These are phyloP conservation scores for Muscicapa adusta DNA, from an alignment of 2,113 vertebrate genomes.

Conservation along the genomic window DNA sequence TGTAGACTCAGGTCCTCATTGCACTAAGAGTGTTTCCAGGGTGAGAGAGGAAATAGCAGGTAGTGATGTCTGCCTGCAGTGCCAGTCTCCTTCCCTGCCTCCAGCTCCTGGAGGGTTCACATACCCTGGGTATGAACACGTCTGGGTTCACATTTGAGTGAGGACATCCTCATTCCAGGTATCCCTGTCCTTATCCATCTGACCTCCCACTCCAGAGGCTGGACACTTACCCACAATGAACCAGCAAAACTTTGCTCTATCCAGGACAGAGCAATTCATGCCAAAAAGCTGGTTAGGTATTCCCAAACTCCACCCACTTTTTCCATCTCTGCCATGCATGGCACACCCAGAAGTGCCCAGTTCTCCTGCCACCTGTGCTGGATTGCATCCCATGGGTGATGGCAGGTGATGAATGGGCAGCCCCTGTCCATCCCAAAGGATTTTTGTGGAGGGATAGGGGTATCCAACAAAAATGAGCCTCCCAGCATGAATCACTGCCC, in stretches of 20 bases:
- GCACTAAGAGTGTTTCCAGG: background rate
- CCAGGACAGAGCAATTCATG: background rate
- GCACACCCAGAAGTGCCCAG: fast-evolving
- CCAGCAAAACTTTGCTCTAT: background rate
- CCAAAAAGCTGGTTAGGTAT: background rate
- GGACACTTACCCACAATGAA: fast-evolving
- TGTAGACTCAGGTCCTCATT: background rate
- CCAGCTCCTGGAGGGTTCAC: background rate
- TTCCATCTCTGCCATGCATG: fast-evolving
- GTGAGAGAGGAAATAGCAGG: background rate
- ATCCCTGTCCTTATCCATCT: background rate
- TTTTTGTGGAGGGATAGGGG: background rate
- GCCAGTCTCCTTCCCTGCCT: background rate
- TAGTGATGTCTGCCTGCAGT: background rate
- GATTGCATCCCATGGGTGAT: fast-evolving
- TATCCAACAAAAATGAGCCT: background rate
- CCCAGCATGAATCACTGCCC: background rate
- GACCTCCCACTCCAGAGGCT: background rate
- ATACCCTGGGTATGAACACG: background rate
- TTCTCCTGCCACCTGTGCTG: background rate
- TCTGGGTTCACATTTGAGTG: background rate
- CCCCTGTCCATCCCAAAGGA: background rate
- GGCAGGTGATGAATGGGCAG: background rate
- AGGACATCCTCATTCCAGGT: background rate
- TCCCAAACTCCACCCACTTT: background rate